These are phyloP conservation scores for Isichthys henryi DNA, from an alignment of 2,113 vertebrate species.

Conservation along the genomic window DNA sequence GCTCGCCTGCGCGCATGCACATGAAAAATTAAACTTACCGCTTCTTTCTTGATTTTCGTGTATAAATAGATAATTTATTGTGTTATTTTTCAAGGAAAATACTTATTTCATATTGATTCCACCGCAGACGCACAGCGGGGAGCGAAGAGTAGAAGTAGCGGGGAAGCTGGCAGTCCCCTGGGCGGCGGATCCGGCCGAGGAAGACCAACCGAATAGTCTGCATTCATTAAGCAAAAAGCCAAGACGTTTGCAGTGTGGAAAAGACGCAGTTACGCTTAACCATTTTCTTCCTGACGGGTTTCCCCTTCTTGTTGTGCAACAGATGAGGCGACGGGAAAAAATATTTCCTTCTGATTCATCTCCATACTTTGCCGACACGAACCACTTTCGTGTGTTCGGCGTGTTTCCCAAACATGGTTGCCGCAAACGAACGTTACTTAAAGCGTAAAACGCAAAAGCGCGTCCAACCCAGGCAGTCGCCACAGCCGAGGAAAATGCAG, in stretches of 20 bases:
- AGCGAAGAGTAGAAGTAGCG: slow-evolving; percentile 13
- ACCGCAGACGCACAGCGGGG: slow-evolving; percentile 26
- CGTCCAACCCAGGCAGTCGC: neutral
- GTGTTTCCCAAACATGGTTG: neutral
- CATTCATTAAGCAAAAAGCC: neutral
- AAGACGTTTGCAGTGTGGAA: slow-evolving; percentile 14
- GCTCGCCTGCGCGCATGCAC: neutral
- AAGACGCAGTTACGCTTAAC: slow-evolving; percentile 13
- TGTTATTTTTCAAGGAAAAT: neutral
- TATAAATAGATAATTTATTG: neutral
- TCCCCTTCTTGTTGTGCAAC: slow-evolving; percentile 16
- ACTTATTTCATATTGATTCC: slow-evolving; percentile 5
- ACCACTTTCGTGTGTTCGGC: neutral
- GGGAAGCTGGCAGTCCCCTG: neutral
- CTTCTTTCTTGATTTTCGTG: neutral
- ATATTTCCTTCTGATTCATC: slow-evolving; percentile 11
- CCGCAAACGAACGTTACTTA: neutral
- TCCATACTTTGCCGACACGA: neutral
- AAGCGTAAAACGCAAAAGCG: neutral
- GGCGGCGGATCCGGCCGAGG: neutral
- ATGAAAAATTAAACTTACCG: slow-evolving; percentile 1
- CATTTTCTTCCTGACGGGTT: slow-evolving; percentile 14
- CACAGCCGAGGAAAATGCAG: neutral
- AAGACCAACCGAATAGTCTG: neutral
- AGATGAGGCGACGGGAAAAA: slow-evolving; percentile 3